Evolutionary conservation across 2,113 vertebrate species (phyloP).

Genomic region (Sclerurus mexicanus): DNA sequence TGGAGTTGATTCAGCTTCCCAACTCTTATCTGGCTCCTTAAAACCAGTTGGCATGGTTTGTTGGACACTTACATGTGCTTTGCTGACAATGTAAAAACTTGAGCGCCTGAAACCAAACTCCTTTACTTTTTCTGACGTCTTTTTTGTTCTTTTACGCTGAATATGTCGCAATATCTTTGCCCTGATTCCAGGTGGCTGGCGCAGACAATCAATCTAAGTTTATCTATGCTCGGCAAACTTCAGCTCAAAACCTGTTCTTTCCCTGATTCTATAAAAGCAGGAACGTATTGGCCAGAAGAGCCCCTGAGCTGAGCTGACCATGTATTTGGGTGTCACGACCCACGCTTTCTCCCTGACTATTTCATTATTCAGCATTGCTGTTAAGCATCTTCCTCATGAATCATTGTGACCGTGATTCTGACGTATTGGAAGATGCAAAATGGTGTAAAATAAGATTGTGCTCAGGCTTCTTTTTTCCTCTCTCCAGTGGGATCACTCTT

Average conservation of each 20-base stretch:
- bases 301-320: background rate
- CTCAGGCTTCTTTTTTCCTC: background rate
- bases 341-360: background rate
- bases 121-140: background rate
- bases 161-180: background rate
- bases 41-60: background rate
- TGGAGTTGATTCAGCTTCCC: background rate
- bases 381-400: background rate
- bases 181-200: background rate
- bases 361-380: background rate
- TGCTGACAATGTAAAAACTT: background rate
- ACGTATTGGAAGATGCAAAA: background rate
- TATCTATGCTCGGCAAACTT: background rate
- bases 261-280: background rate
- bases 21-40: background rate
- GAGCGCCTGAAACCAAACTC: background rate
- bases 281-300: background rate
- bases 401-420: background rate
- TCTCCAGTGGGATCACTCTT: background rate
- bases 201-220: background rate
- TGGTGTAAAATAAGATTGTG: background rate
- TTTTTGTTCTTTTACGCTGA: background rate
- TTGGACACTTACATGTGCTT: background rate
- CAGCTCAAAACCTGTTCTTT: background rate
- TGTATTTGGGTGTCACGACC: rapidly evolving